Evolutionary conservation across 2,888 invertebrate species (phyloP), one percentile per base, ranked within the genome.

Genomic region (Meghimatium bilineatum): DNA sequence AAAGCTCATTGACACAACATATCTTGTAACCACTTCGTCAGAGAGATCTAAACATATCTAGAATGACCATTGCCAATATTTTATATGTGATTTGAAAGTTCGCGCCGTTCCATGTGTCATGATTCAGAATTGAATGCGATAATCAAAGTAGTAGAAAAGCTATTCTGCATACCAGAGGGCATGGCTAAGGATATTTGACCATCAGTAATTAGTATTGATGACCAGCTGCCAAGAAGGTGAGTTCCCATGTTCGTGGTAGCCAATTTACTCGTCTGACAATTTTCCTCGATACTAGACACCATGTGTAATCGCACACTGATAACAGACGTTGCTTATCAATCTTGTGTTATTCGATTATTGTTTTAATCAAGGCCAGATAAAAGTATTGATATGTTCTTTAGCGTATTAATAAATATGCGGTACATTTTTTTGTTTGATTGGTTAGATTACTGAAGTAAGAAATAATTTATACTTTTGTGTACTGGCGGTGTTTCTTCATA

Each of bases 231-330:
- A 83, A 63, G 75, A 83, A 83, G 72, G 38, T 44, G 85, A 82
- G 74, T 79, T 74, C 56, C 34, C 83, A 52, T 56, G n/a, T 60
- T 72, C 66, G 81, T 85, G 84, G 82, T 86, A 82, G 83, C 60
- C 82, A 75, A 77, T 75, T 82, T 71, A 81, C 76, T 52, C 69
- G 23, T 52, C 79, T 52, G 29, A 34, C 32, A 20, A 14, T 67
- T 10, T 49, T 66, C n/a, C 29, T 23, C 5, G 66, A 49, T 20
- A 66, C 49, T 29, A 29, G 66, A 44, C 69, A 66, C 66, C 44
- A 44, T 49, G 49, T 52, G 12, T 10, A 29, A 34, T 79, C 67
- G 12, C 79, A 49, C 44, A 17, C 6, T 32, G 66, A 36, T 66
- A 44, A 60, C 17, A 56, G 52, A 52, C 56, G 49, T 38, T n/a